Evolutionary conservation across 2,888 invertebrate species (phyloP), one percentile per base, ranked within the genome.

Genomic region (Dynastes tityus): DNA sequence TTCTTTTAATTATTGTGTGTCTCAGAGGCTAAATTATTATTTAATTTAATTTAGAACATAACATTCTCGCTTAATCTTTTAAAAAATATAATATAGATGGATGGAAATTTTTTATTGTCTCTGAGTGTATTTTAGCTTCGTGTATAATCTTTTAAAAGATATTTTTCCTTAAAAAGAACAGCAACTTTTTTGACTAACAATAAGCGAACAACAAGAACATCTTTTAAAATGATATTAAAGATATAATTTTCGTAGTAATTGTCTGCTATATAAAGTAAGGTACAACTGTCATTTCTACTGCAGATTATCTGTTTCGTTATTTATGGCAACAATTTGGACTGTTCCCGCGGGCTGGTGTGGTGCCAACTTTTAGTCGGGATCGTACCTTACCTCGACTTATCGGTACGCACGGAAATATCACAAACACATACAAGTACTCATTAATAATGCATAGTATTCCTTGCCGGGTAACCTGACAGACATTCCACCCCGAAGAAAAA

Each of bases 401-500:
- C 55, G 40, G 58, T 37, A 73, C 32, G n/a, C 9, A 40, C 73
- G 16, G 58, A 45, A 73, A 73, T 55, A 71, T 58, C 73, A 73
- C 73, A 73, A 73, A 73, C 73, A 55, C 73, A 58, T 61, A 73
- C 58, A 73, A 45, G 73, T 40, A 40, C 58, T 73, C 61, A 73
- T 73, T 73, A 58, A 73, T 73, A 73, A 73, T 73, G 73, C 55
- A 73, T 73, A 58, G 40, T 73, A 73, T 73, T 58, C 55, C 37
- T 58, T 58, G 40, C 37, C 37, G 40, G 40, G 73, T 58, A 73
- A 61, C 58, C 55, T 40, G 73, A 58, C 58, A 73, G 73, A 73
- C 73, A 22, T 73, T 58, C 40, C 73, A 40, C 5, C 58, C 51
- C 32, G 37, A 71, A 49, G 22, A 68, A 51, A 29, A 64, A 73